Base-by-base conservation (phyloP, 2,797 vertebrate genomes). In the Tapera naevia region DNA sequence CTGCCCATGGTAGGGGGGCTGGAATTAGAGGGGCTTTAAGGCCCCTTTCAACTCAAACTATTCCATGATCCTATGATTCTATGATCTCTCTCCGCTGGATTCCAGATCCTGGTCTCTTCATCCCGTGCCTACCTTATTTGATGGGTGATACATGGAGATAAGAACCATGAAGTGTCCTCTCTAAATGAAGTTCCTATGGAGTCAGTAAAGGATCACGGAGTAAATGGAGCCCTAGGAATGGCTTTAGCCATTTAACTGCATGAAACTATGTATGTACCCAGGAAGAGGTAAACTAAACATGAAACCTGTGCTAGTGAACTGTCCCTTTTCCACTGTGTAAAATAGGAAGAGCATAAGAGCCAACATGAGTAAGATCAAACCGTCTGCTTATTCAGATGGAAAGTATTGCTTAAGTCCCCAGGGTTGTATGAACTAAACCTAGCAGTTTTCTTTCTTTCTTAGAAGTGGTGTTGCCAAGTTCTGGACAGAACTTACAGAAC, bases 401-500 rank as follows among this genome's bases (percentile, higher is more conserved):
- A 96, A 97, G 48, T 56, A 81, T 95, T 86, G 80, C 86, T 70
- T 23, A 61, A 81, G 60, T 91, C 91, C 66, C 70, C 51, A 69
- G 93, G 30, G 83, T 72, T 80, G 64, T 65, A 50, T 64, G 87
- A 85, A 80, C 80, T 90, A 66, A 71, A 87, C 74, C 28, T 51
- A 45, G 16, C 61, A 91, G 73, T 91, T 93, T 91, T 51, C 78
- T 91, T 92, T 8, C 64, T 39, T 83, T 84, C 85, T 86, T 57
- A 81, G 45, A 86, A 94, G 46, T 43, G 56, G 39, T 79, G 62
- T 67, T 89, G 86, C 93, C 96, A 97, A 97, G 74, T 93, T 94
- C 84, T 94, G 79, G 79, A 86, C 84, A 91, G 74, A 79, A 93
- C 83, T 97, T 93, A 92, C 80, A 65, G 94, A 93, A 88, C 87